Evolutionary conservation across 2,888 invertebrate genomes (phyloP).

Genomic region (Tyria jacobaeae): DNA sequence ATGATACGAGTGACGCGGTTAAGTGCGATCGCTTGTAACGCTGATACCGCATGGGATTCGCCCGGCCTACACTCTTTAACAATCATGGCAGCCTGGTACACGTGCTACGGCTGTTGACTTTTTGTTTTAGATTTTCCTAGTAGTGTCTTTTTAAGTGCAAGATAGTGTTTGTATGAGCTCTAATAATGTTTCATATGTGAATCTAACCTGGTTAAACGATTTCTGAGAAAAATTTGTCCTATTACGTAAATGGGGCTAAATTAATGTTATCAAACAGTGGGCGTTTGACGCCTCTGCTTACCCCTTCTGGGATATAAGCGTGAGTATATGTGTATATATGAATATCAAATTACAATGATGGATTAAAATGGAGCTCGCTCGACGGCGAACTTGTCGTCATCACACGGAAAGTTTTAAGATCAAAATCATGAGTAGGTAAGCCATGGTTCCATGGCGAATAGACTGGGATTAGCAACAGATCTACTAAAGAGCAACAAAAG

Average conservation of each 20-base stretch:
- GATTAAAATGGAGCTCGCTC: too few relatives aligned
- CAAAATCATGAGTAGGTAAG: neutral
- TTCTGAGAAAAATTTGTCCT: too few relatives aligned
- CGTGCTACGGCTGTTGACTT: conserved; percentile 40
- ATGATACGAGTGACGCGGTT: conserved; percentile 80
- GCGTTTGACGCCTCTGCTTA: too few relatives aligned
- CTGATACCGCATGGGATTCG: conserved; percentile 71
- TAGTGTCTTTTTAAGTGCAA: conserved; percentile 32
- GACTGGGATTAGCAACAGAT: neutral
- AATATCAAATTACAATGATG: too few relatives aligned
- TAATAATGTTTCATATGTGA: neutral
- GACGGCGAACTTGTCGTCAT: too few relatives aligned
- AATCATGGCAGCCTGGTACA: conserved; percentile 66
- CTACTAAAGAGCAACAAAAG: neutral
- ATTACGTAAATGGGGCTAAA: too few relatives aligned
- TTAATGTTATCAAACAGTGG: too few relatives aligned
- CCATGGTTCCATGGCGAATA: neutral
- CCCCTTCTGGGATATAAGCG: too few relatives aligned
- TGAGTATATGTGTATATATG: too few relatives aligned
- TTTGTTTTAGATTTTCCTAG: conserved; percentile 39
- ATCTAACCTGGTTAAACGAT: neutral
- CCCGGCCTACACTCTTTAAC: conserved; percentile 69
- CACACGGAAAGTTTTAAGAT: too few relatives aligned
- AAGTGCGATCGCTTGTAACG: conserved; percentile 85
- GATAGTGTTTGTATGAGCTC: conserved; percentile 1